Percentiles rank a stretch among this genome's conserved stretches.
These are phyloP conservation scores for Cnemophilus loriae DNA, from an alignment of 2,113 vertebrate species.

Conservation along the genomic window DNA sequence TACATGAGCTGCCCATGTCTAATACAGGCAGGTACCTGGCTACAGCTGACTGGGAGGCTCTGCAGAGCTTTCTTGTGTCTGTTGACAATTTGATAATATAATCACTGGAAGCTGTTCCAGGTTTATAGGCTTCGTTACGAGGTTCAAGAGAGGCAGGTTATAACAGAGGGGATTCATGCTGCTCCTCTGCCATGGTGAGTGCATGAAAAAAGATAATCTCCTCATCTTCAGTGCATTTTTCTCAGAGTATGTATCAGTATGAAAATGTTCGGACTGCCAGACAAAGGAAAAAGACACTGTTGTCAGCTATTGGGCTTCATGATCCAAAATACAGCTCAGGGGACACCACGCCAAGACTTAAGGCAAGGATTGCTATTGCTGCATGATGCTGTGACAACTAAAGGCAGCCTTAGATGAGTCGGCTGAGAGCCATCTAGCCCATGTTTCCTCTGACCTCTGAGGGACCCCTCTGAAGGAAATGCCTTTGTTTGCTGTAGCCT, in stretches of 20 bases:
- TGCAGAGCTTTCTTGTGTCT: neutral
- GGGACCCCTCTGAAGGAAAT: neutral
- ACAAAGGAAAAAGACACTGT: neutral
- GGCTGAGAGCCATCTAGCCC: neutral
- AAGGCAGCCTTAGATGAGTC: neutral
- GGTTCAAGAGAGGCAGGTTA: neutral
- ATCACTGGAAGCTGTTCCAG: neutral
- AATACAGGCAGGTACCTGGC: neutral
- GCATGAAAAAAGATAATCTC: neutral
- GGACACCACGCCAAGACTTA: neutral
- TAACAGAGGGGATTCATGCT: neutral
- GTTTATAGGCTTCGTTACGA: neutral
- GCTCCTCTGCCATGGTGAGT: neutral
- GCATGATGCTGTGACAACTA: neutral
- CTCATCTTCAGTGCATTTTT: neutral
- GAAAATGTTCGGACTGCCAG: neutral
- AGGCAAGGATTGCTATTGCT: neutral
- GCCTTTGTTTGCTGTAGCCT: neutral
- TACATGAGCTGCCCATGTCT: neutral
- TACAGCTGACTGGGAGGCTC: neutral
- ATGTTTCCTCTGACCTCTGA: neutral
- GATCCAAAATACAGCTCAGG: neutral
- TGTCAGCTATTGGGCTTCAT: neutral
- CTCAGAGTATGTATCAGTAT: neutral
- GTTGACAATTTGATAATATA: neutral